Percentiles rank a stretch among this genome's conserved stretches.
phyloP scores from a whole-genome alignment of 35 echinoderm and acorn worm genomes.

The Anneissia japonica region DNA sequence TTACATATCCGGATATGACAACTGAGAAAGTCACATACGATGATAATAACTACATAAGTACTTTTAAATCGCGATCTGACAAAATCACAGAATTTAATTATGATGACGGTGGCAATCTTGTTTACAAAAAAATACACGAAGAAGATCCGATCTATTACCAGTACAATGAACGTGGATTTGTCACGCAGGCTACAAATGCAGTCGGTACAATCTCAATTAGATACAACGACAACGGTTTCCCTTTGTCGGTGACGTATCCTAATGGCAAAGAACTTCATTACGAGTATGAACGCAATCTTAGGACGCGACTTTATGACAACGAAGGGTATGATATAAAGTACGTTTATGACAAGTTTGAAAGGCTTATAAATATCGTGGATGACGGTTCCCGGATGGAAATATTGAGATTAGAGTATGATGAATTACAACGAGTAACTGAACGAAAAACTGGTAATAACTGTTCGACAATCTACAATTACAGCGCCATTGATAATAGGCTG shows the following conservation, averaged over 20 bases:
- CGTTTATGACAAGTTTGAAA: slow-evolving; percentile 19
- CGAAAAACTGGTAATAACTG: neutral
- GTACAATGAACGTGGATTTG: slow-evolving; percentile 53
- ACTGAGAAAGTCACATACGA: slow-evolving; percentile 23
- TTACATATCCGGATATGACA: slow-evolving; percentile 34
- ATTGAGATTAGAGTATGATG: neutral
- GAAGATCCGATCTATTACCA: slow-evolving; percentile 20
- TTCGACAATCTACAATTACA: neutral
- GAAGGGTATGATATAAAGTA: slow-evolving; percentile 25
- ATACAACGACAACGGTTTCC: slow-evolving; percentile 25
- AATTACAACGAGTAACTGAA: neutral
- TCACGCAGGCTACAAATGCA: slow-evolving; percentile 40
- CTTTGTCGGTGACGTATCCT: slow-evolving; percentile 33
- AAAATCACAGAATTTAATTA: neutral
- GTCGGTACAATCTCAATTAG: slow-evolving; percentile 37
- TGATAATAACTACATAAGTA: slow-evolving; percentile 30
- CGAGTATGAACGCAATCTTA: slow-evolving; percentile 29
- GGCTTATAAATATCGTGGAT: slow-evolving; percentile 13
- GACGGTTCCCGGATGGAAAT: neutral
- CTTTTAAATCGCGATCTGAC: neutral
- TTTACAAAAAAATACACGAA: slow-evolving; percentile 2
- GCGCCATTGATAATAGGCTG: neutral
- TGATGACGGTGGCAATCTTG: slow-evolving; percentile 10
- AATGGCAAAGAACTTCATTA: slow-evolving; percentile 31
- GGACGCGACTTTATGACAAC: slow-evolving; percentile 25